A percentile compares a stretch with the other conserved stretches of the same genome.
Conservation (phyloP, 2,113 vertebrate species). For the Lophochroa leadbeateri region DNA sequence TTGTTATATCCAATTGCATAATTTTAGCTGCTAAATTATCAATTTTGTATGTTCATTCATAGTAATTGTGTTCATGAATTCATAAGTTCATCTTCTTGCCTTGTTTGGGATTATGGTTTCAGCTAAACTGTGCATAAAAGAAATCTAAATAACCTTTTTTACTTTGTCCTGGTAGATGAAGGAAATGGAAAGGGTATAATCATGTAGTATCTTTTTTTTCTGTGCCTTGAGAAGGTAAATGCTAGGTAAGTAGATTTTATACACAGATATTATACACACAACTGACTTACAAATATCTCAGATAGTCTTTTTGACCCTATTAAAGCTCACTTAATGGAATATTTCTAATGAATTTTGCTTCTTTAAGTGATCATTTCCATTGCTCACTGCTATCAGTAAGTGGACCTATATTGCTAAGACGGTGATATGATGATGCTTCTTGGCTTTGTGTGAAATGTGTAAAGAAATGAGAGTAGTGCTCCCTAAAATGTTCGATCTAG, state of each 20-base stretch:
- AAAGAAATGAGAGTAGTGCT: background rate
- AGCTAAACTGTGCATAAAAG: background rate
- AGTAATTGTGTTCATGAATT: background rate
- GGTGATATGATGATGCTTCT: background rate
- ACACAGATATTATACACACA: no score
- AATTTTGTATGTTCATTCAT: background rate
- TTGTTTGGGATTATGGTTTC: background rate
- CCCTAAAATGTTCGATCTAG: accelerated
- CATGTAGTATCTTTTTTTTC: background rate
- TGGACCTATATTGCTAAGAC: background rate
- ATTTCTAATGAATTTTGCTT: background rate
- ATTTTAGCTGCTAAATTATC: background rate
- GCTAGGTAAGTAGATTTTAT: no score
- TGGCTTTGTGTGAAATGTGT: background rate
- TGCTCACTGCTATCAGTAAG: background rate
- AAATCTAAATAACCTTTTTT: background rate
- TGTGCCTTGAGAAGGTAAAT: background rate
- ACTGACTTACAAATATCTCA: no score
- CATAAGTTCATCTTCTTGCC: background rate
- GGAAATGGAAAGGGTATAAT: background rate
- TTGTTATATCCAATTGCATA: background rate
- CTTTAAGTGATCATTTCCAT: background rate
- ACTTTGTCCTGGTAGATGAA: background rate
- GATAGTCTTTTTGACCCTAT: background rate
- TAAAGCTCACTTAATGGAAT: background rate